Conservation (phyloP, 1,140 invertebrate species). For the Bombus difficillimus region DNA sequence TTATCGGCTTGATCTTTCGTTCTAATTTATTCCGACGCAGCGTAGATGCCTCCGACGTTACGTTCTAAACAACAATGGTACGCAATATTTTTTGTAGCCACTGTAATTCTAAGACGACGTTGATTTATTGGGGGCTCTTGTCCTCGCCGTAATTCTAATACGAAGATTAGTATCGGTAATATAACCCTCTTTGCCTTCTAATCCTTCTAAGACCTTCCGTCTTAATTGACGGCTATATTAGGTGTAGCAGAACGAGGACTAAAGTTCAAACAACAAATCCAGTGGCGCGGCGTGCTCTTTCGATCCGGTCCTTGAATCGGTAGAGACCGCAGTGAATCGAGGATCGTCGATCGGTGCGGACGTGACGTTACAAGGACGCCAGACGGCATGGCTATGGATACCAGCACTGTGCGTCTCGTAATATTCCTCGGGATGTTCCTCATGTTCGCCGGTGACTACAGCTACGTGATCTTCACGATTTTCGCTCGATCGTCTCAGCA, state of each 20-base stretch:
- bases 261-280: constrained; percentile 36
- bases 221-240: constrained; percentile 22
- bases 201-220: neutral
- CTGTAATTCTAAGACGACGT: too few species aligned
- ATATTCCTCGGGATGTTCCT: constrained; percentile 81
- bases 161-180: too few species aligned
- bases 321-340: constrained; percentile 39
- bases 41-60: too few species aligned
- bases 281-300: neutral
- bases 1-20: too few species aligned
- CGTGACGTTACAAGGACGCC: constrained; percentile 17
- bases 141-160: too few species aligned
- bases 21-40: too few species aligned
- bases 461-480: constrained; percentile 74
- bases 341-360: constrained; percentile 42
- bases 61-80: too few species aligned
- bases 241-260: constrained; percentile 17
- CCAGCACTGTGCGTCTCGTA: constrained; percentile 79
- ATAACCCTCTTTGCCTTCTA: too few species aligned
- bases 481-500: constrained; percentile 70
- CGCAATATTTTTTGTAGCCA: too few species aligned
- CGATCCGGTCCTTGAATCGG: constrained; percentile 29
- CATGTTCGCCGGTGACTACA: constrained; percentile 80
- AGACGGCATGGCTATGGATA: constrained; percentile 72
- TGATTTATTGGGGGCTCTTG: accelerated